Conservation (phyloP, 1,140 invertebrate genomes). For the Nymphalis io region DNA sequence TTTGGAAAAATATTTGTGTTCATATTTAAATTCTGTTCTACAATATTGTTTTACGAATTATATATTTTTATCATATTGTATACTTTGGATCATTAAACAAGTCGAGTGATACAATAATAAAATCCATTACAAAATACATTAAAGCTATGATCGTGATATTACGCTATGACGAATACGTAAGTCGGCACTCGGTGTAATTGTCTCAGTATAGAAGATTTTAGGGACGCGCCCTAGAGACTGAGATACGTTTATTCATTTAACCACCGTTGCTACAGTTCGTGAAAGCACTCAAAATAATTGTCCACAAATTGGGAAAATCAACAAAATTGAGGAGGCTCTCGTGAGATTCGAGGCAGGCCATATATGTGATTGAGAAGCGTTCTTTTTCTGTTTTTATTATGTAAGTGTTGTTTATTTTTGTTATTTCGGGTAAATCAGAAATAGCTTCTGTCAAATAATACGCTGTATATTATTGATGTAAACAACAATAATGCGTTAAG, state of each 20-base stretch:
- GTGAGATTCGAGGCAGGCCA: constrained; percentile 23
- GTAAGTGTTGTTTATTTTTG: background rate
- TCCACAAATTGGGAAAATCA: constrained; percentile 46
- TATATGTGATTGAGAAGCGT: constrained; percentile 10
- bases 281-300: constrained; percentile 55
- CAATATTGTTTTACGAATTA: too few species aligned
- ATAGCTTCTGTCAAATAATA: too few species aligned
- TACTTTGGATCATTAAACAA: background rate
- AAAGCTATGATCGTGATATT: background rate
- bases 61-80: too few species aligned
- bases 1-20: too few species aligned
- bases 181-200: constrained; percentile 20
- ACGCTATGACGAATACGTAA: constrained; percentile 25
- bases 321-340: constrained; percentile 26
- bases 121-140: background rate
- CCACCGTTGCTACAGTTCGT: constrained; percentile 24
- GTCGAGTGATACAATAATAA: background rate
- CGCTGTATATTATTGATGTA: too few species aligned
- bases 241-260: constrained; percentile 37
- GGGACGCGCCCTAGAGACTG: constrained; percentile 17
- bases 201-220: constrained; percentile 25
- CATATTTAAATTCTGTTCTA: too few species aligned
- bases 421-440: background rate
- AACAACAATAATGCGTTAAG: too few species aligned
- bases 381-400: background rate